A percentile compares a stretch with the other conserved stretches of the same genome.
Conservation (phyloP, 2,888 invertebrate genomes). For the Julus scanicus region DNA sequence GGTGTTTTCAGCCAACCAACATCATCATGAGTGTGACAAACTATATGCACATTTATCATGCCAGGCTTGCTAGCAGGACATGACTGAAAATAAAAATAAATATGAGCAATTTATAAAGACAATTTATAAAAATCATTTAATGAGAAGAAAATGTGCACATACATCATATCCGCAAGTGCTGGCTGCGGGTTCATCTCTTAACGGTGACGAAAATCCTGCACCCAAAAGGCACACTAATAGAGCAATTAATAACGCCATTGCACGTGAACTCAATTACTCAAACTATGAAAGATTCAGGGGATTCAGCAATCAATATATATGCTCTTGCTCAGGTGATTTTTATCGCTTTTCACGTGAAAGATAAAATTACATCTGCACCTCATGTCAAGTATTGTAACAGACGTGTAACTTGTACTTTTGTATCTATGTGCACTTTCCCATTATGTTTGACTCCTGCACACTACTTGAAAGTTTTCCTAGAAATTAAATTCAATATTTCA, state of each 20-base stretch:
- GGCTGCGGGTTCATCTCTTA: background rate
- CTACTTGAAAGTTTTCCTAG: too few relatives aligned
- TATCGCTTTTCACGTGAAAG: constrained; percentile 10
- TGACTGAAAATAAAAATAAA: constrained; percentile 59
- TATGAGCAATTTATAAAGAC: background rate
- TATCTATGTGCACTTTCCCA: background rate
- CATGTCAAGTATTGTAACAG: background rate
- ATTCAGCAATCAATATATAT: background rate
- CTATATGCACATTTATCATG: constrained; percentile 82
- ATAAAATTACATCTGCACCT: background rate
- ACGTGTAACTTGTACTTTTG: background rate
- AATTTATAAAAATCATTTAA: background rate
- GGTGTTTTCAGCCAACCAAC: constrained; percentile 95
- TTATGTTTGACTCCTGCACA: too few relatives aligned
- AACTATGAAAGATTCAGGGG: background rate
- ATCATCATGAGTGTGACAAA: constrained; percentile 91
- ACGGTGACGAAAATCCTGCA: background rate
- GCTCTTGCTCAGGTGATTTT: background rate
- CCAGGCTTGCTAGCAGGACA: constrained; percentile 73
- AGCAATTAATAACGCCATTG: background rate
- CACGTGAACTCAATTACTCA: background rate
- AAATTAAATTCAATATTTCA: too few relatives aligned
- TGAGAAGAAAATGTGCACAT: background rate
- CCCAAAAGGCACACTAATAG: constrained; percentile 23
- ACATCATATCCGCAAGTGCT: constrained; percentile 43